phyloP scores from a whole-genome alignment of 2,888 invertebrate genomes.

The Pyrrhosoma nymphula region DNA sequence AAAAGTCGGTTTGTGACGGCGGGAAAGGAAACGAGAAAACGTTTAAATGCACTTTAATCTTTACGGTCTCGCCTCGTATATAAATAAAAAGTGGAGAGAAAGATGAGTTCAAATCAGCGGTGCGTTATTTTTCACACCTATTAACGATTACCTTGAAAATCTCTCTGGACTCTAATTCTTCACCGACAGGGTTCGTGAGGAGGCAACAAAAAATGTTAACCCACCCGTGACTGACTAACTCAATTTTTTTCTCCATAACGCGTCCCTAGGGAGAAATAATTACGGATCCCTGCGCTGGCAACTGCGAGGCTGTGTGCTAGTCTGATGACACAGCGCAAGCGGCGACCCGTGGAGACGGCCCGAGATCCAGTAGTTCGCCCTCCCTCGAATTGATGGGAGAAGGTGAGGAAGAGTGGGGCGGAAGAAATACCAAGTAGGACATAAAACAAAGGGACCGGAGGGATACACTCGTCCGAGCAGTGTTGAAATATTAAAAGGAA shows the following conservation, averaged over 20 bases:
- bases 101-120: neutral
- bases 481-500: too few species aligned
- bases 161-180: neutral
- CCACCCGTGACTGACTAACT: neutral
- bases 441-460: neutral
- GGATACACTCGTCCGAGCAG: too few species aligned
- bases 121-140: slow-evolving; percentile 9
- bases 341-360: neutral
- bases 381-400: neutral
- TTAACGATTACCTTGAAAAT: neutral
- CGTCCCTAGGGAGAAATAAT: neutral
- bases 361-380: neutral
- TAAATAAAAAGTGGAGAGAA: neutral
- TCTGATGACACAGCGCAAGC: neutral
- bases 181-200: neutral
- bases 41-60: neutral
- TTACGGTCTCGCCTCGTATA: neutral
- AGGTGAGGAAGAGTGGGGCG: neutral
- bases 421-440: neutral
- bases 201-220: neutral
- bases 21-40: neutral
- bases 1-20: neutral
- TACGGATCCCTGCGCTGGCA: neutral
- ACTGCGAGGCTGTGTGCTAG: neutral
- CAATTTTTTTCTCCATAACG: neutral